Base-by-base conservation (phyloP, 2,113 vertebrate genomes). In the Dolichallabes microphthalmus region DNA sequence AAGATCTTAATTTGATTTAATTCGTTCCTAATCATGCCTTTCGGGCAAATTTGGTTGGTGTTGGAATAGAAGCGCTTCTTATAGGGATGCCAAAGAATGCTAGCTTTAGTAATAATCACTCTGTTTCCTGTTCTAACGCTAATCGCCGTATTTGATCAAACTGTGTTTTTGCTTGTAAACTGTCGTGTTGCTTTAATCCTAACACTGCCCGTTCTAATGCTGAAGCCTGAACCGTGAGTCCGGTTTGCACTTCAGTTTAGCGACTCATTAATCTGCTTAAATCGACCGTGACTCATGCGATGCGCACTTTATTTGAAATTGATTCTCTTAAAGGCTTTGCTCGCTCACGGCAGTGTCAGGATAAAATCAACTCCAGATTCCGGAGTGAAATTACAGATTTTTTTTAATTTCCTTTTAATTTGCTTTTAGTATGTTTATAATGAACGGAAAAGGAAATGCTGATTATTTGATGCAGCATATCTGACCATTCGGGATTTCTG, bases 181-280 rank as follows among this genome's bases (percentile, higher is more conserved):
- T 60, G 50, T 57, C 30, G 20, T 8, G 68, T 74, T 74, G 66
- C 66, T 86, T 86, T 74, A 73, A 86, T 86, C 77, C 74, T 35
- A 22, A 71, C 64, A 52, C 84, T 69, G 64, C 22, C 4, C 63
- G 30, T 50, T 25, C 64, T 69, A 60, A 71, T 69, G 52, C 32
- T 69, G 52, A 82, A 71, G 30, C 73, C 39, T 25, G 39, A 39
- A 27, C 66, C 57, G 81, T 74, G 53, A 39, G 81, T 81, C 74
- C 14, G 19, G 57, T 19, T 80, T 80, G 32, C 53, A 0, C 13
- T n/a, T 80, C 53, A 66, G 39, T 50, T 69, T 80, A 80, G 35
- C 15, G 66, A 69, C 78, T 50, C 68, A 60, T 85, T 80, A 55
- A 50, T 85, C 76, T 50, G 66, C 12, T 86, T 81, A 52, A 74